Conservation (phyloP, 2,888 invertebrate genomes). For the Melikaiella ostensackeni region DNA sequence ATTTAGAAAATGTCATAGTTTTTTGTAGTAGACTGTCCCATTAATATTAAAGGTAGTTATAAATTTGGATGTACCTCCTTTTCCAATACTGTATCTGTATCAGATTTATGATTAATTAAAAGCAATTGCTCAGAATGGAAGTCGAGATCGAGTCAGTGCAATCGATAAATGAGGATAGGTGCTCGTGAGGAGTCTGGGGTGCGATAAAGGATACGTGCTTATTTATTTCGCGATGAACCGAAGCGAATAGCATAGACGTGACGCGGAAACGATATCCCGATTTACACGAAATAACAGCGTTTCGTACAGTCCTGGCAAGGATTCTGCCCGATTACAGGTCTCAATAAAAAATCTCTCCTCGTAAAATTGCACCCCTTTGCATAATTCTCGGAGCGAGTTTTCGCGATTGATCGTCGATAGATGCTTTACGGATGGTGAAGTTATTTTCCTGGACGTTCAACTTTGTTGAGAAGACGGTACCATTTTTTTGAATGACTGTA, state of each 20-base stretch:
- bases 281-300: slow-evolving; percentile 66
- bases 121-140: slow-evolving; percentile 22
- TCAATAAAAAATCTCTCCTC: slow-evolving; percentile 3
- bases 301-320: slow-evolving; percentile 64
- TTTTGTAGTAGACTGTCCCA: not conserved
- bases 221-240: slow-evolving; percentile 73
- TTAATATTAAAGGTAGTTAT: not conserved
- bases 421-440: slow-evolving; percentile 12
- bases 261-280: slow-evolving; percentile 72
- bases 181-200: slow-evolving; percentile 39
- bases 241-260: slow-evolving; percentile 74
- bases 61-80: not conserved
- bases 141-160: slow-evolving; percentile 25
- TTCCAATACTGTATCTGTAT: not conserved
- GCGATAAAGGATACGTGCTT: slow-evolving; percentile 58
- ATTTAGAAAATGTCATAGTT: too few relatives aligned
- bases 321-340: slow-evolving; percentile 16
- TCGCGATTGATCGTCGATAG: slow-evolving; percentile 14
- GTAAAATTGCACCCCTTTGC: slow-evolving; percentile 27
- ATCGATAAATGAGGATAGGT: slow-evolving; percentile 35
- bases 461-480: not conserved
- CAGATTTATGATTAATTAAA: slow-evolving; percentile 37
- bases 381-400: not conserved
- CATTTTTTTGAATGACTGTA: slow-evolving; percentile 62
- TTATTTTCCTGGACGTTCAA: not conserved